Evolutionary conservation across 2,113 vertebrate genomes (phyloP).

Genomic region (Bos javanicus): DNA sequence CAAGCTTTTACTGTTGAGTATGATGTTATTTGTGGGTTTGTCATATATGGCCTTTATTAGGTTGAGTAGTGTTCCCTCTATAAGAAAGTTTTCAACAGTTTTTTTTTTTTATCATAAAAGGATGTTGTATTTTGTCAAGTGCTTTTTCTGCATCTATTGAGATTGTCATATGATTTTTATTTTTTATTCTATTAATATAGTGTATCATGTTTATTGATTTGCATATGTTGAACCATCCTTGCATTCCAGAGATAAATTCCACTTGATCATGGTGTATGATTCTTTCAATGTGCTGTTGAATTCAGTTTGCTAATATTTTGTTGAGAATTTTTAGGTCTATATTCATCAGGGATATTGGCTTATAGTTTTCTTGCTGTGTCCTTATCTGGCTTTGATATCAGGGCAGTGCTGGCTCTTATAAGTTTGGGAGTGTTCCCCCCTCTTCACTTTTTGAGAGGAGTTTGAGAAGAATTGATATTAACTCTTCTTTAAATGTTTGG

Average conservation of each 20-base stretch:
- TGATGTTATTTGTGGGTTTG: not conserved
- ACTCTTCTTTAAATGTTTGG: not conserved
- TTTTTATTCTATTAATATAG: constrained; percentile 1
- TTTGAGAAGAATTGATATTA: not conserved
- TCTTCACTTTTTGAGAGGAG: not conserved
- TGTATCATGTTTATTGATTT: not conserved
- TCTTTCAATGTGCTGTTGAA: not conserved
- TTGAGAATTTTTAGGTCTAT: not conserved
- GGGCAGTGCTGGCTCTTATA: not conserved
- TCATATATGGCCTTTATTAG: not conserved
- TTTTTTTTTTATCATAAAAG: not conserved
- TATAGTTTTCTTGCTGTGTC: not conserved
- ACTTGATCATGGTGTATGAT: not conserved
- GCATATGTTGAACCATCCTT: not conserved
- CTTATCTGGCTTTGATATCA: not conserved
- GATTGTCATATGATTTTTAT: not conserved
- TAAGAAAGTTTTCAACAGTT: not conserved
- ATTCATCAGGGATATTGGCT: not conserved
- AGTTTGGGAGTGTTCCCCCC: not conserved
- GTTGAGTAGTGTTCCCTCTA: not conserved
- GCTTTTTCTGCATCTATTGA: not conserved
- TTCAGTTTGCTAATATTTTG: not conserved
- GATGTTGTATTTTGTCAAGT: not conserved
- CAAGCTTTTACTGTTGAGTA: not conserved
- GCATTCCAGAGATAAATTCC: not conserved